Percentiles rank a stretch among this genome's conserved stretches.
These are phyloP conservation scores for Brachionus asplanchnoidis DNA, from an alignment of 1,140 invertebrate genomes.

Conservation along the genomic window DNA sequence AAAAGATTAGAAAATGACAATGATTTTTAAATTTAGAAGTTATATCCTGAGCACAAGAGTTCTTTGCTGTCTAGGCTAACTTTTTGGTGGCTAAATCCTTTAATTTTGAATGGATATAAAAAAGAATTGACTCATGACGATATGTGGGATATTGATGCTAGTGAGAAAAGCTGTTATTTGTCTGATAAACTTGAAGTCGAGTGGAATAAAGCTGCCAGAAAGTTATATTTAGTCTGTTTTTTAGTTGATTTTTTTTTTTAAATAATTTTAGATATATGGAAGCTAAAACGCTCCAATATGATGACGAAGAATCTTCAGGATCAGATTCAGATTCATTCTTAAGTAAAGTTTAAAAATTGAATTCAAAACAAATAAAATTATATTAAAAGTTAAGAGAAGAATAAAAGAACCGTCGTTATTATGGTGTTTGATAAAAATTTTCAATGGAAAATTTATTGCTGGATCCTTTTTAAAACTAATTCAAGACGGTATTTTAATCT, in stretches of 20 bases:
- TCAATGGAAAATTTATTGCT: constrained; percentile 31
- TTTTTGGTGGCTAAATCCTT: constrained; percentile 39
- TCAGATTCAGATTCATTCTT: too few relatives aligned
- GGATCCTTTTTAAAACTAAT: constrained; percentile 38
- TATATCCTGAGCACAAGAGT: constrained; percentile 9
- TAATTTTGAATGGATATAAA: constrained; percentile 24
- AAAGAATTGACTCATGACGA: not conserved
- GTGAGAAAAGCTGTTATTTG: not conserved
- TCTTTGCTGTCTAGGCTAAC: constrained; percentile 23
- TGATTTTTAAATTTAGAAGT: not conserved
- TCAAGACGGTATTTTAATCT: constrained; percentile 22
- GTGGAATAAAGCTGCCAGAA: constrained; percentile 6
- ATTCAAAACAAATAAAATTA: too few relatives aligned
- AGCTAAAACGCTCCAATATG: not conserved
- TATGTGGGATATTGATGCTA: constrained; percentile 9
- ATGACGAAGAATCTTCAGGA: not conserved
- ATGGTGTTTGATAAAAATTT: constrained; percentile 36
- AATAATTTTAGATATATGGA: not conserved
- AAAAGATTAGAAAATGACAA: not conserved
- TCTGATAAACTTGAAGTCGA: not conserved
- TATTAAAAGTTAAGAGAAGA: not conserved
- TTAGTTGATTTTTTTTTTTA: not conserved
- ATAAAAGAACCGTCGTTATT: constrained; percentile 30
- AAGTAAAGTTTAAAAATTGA: too few relatives aligned
- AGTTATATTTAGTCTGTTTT: not conserved